Evolutionary conservation across 1,140 invertebrate species (phyloP), one percentile per base, ranked within the genome.

Genomic region (Zaprionus davidi): DNA sequence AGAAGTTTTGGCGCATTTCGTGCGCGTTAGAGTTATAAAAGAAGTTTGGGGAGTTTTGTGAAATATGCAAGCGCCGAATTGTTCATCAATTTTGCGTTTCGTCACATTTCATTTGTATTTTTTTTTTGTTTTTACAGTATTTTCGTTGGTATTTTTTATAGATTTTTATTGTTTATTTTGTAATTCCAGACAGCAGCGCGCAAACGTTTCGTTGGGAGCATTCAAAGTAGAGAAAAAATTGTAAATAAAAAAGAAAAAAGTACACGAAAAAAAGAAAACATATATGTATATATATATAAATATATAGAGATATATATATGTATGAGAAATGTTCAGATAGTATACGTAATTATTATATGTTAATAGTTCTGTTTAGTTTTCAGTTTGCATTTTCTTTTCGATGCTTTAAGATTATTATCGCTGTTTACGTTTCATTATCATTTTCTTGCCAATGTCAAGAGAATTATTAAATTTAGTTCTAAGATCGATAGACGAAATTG

Each of bases 151-250:
- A 55, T 79, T 69, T 59, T 65, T 31, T 74, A 69, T 34, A 41
- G 28, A 31, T 31, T 65, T 69, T 76, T 38, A 17, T 53, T 76
- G 5, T 73, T 70, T 34, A 49, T 70, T 80, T 71, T 71, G 59
- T 70, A 63, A 63, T 70, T 88, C 84, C 84, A 88, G 84, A 84
- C 71, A 83, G 83, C 84, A 79, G 85, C 84, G 84, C 83, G 80
- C 68, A 88, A 78, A 66, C 76, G 78, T 73, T 82, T 78, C 80
- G 67, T 87, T 83, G 83, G 82, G 78, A 84, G 81, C 85, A 80
- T 90, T 82, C 76, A 90, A 82, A 86, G 81, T 90, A 90, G 82
- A 90, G 81, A 90, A 86, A 90, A 82, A 90, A 66, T 86, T 78
- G 69, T 91, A 90, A 90, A 90, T 80, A 65, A 86, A 90, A 91